Percentiles rank a stretch among this genome's conserved stretches.
phyloP scores from a whole-genome alignment of 1,140 invertebrate species.

The Hesperophylax magnus region DNA sequence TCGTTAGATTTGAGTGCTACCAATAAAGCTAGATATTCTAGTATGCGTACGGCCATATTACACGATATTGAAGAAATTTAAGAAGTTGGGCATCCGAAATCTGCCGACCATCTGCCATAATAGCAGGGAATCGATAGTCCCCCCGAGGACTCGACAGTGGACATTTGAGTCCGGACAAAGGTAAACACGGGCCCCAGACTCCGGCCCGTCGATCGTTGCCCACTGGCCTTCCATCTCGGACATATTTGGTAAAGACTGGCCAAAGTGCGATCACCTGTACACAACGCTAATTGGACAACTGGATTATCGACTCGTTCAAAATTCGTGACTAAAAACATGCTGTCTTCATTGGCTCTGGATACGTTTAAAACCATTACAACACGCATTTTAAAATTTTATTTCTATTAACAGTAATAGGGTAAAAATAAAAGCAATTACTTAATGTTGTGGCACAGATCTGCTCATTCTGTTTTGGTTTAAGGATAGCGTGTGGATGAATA shows the following conservation, averaged over 20 bases:
- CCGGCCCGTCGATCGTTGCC: not conserved
- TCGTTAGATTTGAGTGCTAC: not conserved
- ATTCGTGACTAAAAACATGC: not conserved
- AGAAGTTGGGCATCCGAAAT: no score
- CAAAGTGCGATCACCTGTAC: slow-evolving; percentile 37
- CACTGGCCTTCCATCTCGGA: slow-evolving; percentile 17
- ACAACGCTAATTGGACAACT: slow-evolving; percentile 27
- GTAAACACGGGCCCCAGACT: not conserved
- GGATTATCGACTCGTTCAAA: not conserved
- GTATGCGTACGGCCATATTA: no score
- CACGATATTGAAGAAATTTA: no score
- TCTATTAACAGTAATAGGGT: no score
- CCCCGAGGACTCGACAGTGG: not conserved
- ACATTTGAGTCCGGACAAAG: not conserved
- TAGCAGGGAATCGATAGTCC: not conserved
- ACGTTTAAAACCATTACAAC: no score
- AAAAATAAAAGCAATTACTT: no score
- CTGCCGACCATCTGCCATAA: no score
- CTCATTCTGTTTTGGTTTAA: no score
- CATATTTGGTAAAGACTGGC: slow-evolving; percentile 29
- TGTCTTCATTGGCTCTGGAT: no score
- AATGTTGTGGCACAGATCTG: no score
- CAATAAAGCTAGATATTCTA: not conserved
- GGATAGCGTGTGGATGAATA: no score
- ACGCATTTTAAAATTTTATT: no score